Evolutionary conservation across 2,113 vertebrate genomes (phyloP).

Genomic region (Saccopteryx bilineata): DNA sequence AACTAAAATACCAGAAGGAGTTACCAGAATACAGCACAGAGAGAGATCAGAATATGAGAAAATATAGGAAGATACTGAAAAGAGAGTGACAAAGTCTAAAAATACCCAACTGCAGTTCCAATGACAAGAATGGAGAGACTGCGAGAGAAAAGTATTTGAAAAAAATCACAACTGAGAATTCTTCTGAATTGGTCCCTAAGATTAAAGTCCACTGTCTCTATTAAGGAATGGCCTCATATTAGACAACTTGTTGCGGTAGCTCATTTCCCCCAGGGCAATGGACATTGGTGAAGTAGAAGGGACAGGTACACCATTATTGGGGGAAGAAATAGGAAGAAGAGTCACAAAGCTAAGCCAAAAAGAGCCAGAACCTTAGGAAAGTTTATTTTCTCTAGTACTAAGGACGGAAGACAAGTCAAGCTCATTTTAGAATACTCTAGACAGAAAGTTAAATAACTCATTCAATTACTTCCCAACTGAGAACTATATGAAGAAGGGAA

Average conservation of each 20-base stretch:
- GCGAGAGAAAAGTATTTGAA: neutral
- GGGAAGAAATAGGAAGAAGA: neutral
- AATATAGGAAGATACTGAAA: neutral
- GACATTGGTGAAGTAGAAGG: neutral
- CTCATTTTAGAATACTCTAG: conserved; percentile 70
- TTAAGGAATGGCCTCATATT: neutral
- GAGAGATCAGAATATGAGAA: neutral
- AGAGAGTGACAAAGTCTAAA: neutral
- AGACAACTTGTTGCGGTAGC: neutral
- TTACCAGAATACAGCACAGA: neutral
- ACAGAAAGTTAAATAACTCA: conserved; percentile 66
- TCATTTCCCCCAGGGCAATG: neutral
- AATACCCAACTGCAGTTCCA: neutral
- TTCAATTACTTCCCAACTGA: conserved; percentile 60
- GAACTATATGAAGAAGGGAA: conserved; percentile 45
- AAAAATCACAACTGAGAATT: neutral
- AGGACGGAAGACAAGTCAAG: conserved; percentile 56
- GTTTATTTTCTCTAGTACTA: conserved; percentile 60
- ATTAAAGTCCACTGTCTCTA: neutral
- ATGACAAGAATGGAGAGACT: neutral
- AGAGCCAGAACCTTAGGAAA: conserved; percentile 53
- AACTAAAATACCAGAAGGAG: neutral
- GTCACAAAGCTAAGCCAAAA: conserved; percentile 52
- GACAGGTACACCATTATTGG: neutral
- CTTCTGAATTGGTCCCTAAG: neutral